These are phyloP conservation scores for Apocrypta bakeri DNA, from an alignment of 1,140 invertebrate genomes.

Conservation along the genomic window DNA sequence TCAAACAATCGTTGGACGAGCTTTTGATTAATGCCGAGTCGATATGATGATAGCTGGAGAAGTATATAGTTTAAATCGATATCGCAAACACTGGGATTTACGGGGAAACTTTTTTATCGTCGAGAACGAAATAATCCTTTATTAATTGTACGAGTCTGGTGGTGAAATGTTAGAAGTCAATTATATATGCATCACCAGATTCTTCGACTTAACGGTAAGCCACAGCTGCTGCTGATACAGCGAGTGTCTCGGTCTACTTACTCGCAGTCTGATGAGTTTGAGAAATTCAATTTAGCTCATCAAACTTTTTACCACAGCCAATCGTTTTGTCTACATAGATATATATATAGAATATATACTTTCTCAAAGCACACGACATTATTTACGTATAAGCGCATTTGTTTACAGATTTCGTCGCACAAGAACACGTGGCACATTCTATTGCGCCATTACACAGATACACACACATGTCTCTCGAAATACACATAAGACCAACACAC, in stretches of 20 bases:
- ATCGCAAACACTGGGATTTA: no score
- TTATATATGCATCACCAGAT: neutral
- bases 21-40: no score
- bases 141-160: neutral
- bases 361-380: no score
- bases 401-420: neutral
- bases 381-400: neutral
- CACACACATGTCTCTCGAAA: neutral
- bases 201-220: conserved; percentile 1
- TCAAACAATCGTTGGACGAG: neutral
- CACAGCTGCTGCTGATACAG: neutral
- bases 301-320: neutral
- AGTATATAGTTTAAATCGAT: no score
- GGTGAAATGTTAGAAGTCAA: neutral
- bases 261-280: conserved; percentile 1
- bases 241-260: neutral
- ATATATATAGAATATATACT: no score
- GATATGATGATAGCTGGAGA: no score
- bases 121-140: neutral
- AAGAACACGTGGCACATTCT: neutral
- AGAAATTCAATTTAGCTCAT: neutral
- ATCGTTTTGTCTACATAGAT: no score
- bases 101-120: neutral
- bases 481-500: neutral
- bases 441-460: neutral